These are phyloP conservation scores for Altica lythri DNA, from an alignment of 2,888 invertebrate species.

Conservation along the genomic window DNA sequence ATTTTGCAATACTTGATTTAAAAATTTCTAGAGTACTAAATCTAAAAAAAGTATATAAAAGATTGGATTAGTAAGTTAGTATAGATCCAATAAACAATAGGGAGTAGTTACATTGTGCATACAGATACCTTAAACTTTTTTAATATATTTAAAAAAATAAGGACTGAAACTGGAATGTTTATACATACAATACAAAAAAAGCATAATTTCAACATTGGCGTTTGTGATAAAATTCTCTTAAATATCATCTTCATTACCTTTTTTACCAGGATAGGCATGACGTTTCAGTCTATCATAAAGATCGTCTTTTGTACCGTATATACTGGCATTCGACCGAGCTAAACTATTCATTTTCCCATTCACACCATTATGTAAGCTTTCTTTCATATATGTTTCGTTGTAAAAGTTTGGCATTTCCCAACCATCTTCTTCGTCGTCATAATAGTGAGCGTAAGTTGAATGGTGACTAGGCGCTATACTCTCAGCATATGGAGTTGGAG, in stretches of 20 bases:
- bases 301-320: constrained; percentile 94
- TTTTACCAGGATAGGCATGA: constrained; percentile 93
- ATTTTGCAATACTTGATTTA: too few relatives aligned
- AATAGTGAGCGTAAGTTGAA: constrained; percentile 93
- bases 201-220: too few relatives aligned
- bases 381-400: constrained; percentile 96
- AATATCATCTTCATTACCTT: constrained; percentile 68
- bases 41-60: too few relatives aligned
- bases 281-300: constrained; percentile 93
- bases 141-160: too few relatives aligned
- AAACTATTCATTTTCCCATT: constrained; percentile 91
- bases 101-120: too few relatives aligned
- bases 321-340: constrained; percentile 90
- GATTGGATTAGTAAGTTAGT: too few relatives aligned
- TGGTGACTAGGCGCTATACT: constrained; percentile 95
- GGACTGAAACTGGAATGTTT: too few relatives aligned
- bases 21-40: too few relatives aligned
- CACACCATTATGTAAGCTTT: constrained; percentile 83
- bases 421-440: constrained; percentile 94
- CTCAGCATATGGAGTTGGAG: constrained; percentile 92
- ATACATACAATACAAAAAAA: too few relatives aligned
- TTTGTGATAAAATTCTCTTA: too few relatives aligned
- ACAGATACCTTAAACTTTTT: too few relatives aligned
- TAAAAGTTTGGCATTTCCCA: constrained; percentile 99
- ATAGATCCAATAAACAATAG: too few relatives aligned